Base-by-base conservation (phyloP, 2,797 vertebrate species). In the Amblyraja radiata region DNA sequence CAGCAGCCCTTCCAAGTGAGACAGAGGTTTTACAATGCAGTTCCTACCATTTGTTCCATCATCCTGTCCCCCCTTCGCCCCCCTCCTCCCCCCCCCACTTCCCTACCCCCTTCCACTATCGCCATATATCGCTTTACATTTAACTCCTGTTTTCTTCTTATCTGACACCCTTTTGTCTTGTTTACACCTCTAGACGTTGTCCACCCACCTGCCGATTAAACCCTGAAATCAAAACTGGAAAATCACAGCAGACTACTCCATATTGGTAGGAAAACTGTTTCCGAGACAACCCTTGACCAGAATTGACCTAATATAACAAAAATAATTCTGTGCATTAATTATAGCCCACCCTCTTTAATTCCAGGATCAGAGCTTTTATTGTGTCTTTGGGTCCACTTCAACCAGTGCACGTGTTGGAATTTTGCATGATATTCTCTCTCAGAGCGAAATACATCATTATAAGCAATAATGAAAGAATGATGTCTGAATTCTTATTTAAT, bases 381-480 rank as follows among this genome's bases (percentile, higher is more conserved):
- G 68, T 36, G 13, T 71, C 39, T 21, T 74, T 91, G 88, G 68
- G 32, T 71, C 65, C 68, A 39, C 7, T 91, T 91, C 88, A 73
- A 46, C 65, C 88, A 39, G 65, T 91, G 36, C 21, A 91, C 32
- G 36, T 46, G 68, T 73, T 91, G 68, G 68, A 91, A 91, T 91
- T 32, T 91, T 91, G 71, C 88, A 91, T 46, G 18, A 54, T 73
- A 39, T 91, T 65, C 88, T 32, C 68, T 74, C 23, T 73, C 88
- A 23, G 39, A 91, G 36, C 73, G 88, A 91, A 91, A 91, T 54
- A 25, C 65, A 73, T 91, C 68, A 91, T 91, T 91, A 91, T 91
- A 73, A 39, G 39, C 68, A 91, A 91, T 74, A 91, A 73, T 46
- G 68, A 74, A 73, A 91, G 68, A 91, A n/a, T 11, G 3, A 91